These are phyloP conservation scores for Mormyrus lacerda DNA, from an alignment of 2,113 vertebrate genomes.

Conservation along the genomic window DNA sequence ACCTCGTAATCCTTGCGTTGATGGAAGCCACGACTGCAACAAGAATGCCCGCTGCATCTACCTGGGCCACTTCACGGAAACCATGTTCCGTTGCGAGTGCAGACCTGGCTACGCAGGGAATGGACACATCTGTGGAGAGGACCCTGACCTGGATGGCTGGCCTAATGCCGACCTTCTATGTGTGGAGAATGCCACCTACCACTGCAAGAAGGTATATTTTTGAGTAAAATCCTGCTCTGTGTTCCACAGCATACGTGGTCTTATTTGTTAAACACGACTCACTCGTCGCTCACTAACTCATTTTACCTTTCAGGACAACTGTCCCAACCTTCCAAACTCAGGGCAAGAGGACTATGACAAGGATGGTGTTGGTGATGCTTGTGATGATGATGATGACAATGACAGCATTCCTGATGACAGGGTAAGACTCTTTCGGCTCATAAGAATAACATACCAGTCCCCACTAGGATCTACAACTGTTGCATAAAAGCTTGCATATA, in stretches of 20 bases:
- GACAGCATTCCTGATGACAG: conserved; percentile 87
- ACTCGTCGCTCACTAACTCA: conserved; percentile 6
- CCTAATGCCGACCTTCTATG: conserved; percentile 81
- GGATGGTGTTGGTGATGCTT: conserved; percentile 91
- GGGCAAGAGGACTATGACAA: conserved; percentile 98
- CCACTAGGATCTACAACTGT: neutral
- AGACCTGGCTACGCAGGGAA: conserved; percentile 94
- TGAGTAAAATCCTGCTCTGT: neutral
- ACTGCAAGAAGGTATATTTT: conserved; percentile 86
- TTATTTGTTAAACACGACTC: neutral
- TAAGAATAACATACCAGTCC: neutral
- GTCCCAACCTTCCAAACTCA: conserved; percentile 91
- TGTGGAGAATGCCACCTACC: conserved; percentile 93
- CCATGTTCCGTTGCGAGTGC: conserved; percentile 96
- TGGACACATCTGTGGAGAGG: conserved; percentile 89
- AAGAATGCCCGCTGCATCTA: conserved; percentile 94
- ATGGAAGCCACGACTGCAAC: conserved; percentile 89
- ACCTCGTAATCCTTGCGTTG: conserved; percentile 87
- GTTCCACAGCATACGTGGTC: neutral
- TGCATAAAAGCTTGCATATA: conserved; percentile 32
- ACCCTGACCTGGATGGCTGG: conserved; percentile 93
- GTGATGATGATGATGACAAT: conserved; percentile 89
- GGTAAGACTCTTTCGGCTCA: conserved; percentile 57
- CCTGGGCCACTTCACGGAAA: conserved; percentile 85
- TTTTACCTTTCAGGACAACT: conserved; percentile 79